Conservation (phyloP, 2,797 vertebrate genomes). For the Apogon talboti region DNA sequence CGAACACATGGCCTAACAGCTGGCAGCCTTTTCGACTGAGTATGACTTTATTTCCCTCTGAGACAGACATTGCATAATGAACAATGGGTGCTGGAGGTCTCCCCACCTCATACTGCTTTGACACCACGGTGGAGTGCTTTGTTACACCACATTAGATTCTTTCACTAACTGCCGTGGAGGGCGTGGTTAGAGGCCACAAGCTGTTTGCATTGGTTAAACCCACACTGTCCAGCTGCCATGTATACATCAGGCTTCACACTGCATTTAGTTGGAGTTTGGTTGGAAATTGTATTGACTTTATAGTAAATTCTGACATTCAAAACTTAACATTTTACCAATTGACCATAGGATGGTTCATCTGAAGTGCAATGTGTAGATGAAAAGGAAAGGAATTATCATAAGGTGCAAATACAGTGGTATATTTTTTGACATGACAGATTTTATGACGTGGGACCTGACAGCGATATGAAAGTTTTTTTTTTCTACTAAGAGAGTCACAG, state of each 20-base stretch:
- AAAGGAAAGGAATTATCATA: constrained; percentile 12
- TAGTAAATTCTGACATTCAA: neutral
- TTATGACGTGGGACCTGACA: constrained; percentile 5
- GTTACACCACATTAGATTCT: constrained; percentile 74
- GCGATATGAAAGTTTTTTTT: neutral
- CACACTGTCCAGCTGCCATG: constrained; percentile 64
- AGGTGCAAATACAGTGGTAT: neutral
- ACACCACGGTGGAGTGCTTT: constrained; percentile 60
- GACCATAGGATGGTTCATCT: neutral
- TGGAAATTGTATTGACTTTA: constrained; percentile 20
- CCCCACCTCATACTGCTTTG: constrained; percentile 45
- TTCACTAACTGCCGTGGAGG: constrained; percentile 67
- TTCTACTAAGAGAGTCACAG: neutral
- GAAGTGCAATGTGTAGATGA: neutral
- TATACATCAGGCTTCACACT: constrained; percentile 40
- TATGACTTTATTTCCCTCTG: constrained; percentile 68
- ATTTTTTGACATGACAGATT: constrained; percentile 7
- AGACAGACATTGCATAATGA: constrained; percentile 72
- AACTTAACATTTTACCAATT: neutral
- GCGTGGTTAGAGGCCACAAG: constrained; percentile 59
- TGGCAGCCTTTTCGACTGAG: constrained; percentile 76
- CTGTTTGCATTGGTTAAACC: constrained; percentile 60
- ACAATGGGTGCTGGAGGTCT: constrained; percentile 71
- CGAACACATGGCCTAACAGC: constrained; percentile 81
- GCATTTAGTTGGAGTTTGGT: constrained; percentile 33